A percentile compares a stretch with the other conserved stretches of the same genome.
Evolutionary conservation across 2,113 vertebrate genomes (phyloP).

Genomic region (Peucedramus taeniatus): DNA sequence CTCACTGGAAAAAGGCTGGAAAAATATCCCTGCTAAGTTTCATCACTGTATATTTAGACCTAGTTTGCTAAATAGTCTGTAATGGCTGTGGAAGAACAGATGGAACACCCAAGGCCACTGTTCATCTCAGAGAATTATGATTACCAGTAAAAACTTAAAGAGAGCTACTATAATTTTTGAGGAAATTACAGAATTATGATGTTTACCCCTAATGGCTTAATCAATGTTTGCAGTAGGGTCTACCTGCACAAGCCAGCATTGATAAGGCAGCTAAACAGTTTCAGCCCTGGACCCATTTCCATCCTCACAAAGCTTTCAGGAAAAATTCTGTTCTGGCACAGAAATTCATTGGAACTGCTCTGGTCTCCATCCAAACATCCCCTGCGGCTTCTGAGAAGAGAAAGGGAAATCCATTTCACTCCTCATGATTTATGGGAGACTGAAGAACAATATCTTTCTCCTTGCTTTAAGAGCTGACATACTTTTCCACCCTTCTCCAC

Average conservation of each 20-base stretch:
- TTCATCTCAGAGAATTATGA: background rate
- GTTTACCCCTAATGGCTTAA: background rate
- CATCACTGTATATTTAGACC: background rate
- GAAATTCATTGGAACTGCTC: background rate
- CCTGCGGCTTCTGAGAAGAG: background rate
- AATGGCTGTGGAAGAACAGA: background rate
- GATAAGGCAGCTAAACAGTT: background rate
- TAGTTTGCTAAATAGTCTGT: background rate
- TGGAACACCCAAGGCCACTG: background rate
- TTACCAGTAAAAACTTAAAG: background rate
- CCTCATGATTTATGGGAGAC: background rate
- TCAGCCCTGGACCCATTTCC: background rate
- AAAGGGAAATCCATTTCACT: slow-evolving; percentile 18
- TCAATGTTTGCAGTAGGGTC: background rate
- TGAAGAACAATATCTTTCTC: slow-evolving; percentile 14
- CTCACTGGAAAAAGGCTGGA: background rate
- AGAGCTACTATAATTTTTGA: background rate
- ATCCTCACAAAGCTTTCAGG: background rate
- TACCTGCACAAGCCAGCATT: background rate
- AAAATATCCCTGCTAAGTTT: background rate
- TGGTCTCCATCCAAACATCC: background rate
- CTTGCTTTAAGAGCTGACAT: background rate
- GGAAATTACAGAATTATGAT: background rate
- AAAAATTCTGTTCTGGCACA: background rate
- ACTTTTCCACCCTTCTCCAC: background rate